Evolutionary conservation across 2,888 invertebrate genomes (phyloP), one percentile per base, ranked within the genome.

Genomic region (Schizotus pectinicornis): DNA sequence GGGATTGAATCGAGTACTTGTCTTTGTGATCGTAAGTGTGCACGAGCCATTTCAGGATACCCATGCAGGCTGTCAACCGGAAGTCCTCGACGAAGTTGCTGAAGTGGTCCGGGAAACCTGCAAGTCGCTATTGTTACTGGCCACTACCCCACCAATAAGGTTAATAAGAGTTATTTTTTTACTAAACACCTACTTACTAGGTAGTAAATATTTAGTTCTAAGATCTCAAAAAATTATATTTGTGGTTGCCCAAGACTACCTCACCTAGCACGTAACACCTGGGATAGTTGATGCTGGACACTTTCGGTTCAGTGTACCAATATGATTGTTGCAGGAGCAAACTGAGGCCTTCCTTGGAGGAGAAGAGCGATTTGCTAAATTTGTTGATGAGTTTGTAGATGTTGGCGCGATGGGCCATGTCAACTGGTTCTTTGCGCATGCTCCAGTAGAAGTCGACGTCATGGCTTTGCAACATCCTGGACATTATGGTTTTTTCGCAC

Each of bases 391-490:
- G 82, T 76, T 90, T 90, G 38, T 86, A 84, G 56, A 85, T 86
- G 67, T 83, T 83, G 9, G 88, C 80, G 48, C 82, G 77, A 53
- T 81, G 80, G 45, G 83, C 85, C 85, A 90, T 88, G 69, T 92
- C 91, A 63, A 88, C 86, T 79, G 88, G 90, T 65, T 95, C 94
- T 57, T 91, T 86, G 64, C 92, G 88, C 53, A 92, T 88, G 42
- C 94, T 94, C 95, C 96, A 96, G 33, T 95, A 84, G 69, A 96
- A 92, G 72, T 95, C 92, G 1, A 94, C 91, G 0, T 89, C 86
- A 68, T 89, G 87, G 70, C 90, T 88, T 68, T 89, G 88, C 72
- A 94, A 83, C 77, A 94, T 89, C 67, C 92, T 84, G 2, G 88
- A 90, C 73, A 91, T 84, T 47, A 78, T 71, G n/a, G 67, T 85